These are phyloP conservation scores for Scaeva pyrastri DNA, from an alignment of 2,888 invertebrate species.

Conservation along the genomic window DNA sequence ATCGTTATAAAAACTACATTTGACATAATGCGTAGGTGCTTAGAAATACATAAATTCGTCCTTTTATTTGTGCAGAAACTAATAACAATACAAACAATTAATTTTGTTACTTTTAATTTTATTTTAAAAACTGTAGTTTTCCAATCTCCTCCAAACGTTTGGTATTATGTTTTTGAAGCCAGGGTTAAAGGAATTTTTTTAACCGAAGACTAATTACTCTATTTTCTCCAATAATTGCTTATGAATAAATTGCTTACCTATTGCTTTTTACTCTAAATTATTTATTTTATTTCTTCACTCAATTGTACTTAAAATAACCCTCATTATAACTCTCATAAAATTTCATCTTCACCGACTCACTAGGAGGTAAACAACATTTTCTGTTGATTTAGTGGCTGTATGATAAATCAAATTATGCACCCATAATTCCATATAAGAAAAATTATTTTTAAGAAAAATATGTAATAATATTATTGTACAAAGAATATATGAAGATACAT, in stretches of 20 bases:
- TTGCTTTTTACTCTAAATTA: background rate
- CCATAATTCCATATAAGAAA: conserved; percentile 47
- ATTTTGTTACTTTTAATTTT: background rate
- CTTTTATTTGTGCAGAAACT: conserved; percentile 62
- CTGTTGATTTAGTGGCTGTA: conserved; percentile 12
- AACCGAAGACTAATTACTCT: background rate
- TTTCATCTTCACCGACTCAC: conserved; percentile 22
- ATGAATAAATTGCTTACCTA: conserved; percentile 7
- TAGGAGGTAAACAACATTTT: conserved; percentile 38
- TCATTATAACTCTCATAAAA: background rate
- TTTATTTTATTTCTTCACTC: background rate
- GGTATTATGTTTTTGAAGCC: background rate
- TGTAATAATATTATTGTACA: conserved; percentile 12
- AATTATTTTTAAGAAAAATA: conserved; percentile 27
- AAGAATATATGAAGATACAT: background rate
- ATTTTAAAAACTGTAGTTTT: background rate
- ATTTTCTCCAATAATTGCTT: background rate
- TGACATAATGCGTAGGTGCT: conserved; percentile 66
- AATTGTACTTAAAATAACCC: conserved; percentile 9
- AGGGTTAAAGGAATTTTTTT: background rate
- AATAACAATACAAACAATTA: conserved; percentile 17
- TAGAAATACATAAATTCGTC: conserved; percentile 70
- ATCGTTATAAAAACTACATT: conserved; percentile 40
- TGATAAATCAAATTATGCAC: conserved; percentile 37
- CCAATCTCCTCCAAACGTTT: background rate